phyloP scores from a whole-genome alignment of 2,113 vertebrate genomes.

The Phyllopteryx taeniolatus region DNA sequence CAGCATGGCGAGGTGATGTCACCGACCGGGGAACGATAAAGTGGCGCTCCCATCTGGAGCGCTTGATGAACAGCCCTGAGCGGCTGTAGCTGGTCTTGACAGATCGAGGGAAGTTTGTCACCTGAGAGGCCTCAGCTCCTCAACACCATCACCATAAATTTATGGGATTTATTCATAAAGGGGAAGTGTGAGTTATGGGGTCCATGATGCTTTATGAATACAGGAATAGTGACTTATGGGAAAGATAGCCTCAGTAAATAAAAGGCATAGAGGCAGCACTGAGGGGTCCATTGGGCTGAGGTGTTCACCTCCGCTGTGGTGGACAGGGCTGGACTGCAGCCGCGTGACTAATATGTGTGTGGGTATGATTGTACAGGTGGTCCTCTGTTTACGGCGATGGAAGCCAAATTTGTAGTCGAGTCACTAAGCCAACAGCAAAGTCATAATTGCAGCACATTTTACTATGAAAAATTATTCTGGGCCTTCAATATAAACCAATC shows the following conservation, averaged over 20 bases:
- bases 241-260: constrained; percentile 90
- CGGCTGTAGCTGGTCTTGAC: constrained; percentile 82
- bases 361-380: not conserved
- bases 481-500: too few species aligned
- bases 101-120: constrained; percentile 90
- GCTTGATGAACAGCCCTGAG: constrained; percentile 88
- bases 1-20: constrained; percentile 92
- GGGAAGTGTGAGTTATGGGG: constrained; percentile 72
- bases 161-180: constrained; percentile 94
- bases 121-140: constrained; percentile 89
- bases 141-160: constrained; percentile 96
- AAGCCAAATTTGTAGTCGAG: not conserved
- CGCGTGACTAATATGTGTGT: not conserved
- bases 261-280: constrained; percentile 53
- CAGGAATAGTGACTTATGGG: constrained; percentile 88
- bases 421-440: not conserved
- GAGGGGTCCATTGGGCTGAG: constrained; percentile 44
- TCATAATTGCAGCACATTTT: not conserved
- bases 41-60: constrained; percentile 89
- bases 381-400: not conserved
- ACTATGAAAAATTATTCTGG: not conserved
- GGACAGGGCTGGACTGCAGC: not conserved
- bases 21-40: constrained; percentile 96
- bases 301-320: constrained; percentile 23
- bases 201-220: constrained; percentile 69